Base-by-base conservation (phyloP, 2,113 vertebrate genomes). In the Cyphomyrus discorhynchus region DNA sequence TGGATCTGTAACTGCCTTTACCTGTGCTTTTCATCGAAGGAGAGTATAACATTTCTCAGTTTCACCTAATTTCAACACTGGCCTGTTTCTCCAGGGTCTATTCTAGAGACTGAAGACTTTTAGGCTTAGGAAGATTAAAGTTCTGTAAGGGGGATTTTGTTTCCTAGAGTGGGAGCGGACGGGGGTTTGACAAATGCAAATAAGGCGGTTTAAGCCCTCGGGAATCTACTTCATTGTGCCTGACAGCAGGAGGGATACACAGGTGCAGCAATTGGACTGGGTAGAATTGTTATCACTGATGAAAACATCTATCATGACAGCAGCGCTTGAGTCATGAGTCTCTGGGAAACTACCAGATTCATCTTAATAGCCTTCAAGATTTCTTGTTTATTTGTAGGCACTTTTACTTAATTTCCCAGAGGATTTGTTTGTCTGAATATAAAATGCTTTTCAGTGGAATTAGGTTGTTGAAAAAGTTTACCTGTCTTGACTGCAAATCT, bases 101-200 rank as follows among this genome's bases (percentile, higher is more conserved):
- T 47, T 84, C 21, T 47, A 84, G 21, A 84, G 82, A 84, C 10
- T 3, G n/a, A 47, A 84, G 45, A 45, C 82, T 45, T 82, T 84
- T 42, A 47, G 39, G 24, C 10, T 84, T 84, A 24, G 39, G 82
- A 47, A 84, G 45, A 84, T 84, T 84, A 84, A 84, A 84, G 45
- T 24, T n/a, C 21, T 8, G 42, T 24, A 3, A 46, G 45, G 39
- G 82, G 82, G 82, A 84, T 84, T 84, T 84, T 47, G 82, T 84
- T 84, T 84, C 82, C 82, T 47, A 24, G 82, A 47, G 82, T 84
- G 82, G 82, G 45, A 84, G 42, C 24, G 82, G 45, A 11, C 9
- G 19, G 9, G 42, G 46, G 82, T 84, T 84, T 84, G 82, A 84
- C 82, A 84, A 84, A 84, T 84, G 82, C 82, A 46, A 84, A 84